Conservation (phyloP, 2,888 invertebrate genomes). For the Schrankia costaestrigalis region DNA sequence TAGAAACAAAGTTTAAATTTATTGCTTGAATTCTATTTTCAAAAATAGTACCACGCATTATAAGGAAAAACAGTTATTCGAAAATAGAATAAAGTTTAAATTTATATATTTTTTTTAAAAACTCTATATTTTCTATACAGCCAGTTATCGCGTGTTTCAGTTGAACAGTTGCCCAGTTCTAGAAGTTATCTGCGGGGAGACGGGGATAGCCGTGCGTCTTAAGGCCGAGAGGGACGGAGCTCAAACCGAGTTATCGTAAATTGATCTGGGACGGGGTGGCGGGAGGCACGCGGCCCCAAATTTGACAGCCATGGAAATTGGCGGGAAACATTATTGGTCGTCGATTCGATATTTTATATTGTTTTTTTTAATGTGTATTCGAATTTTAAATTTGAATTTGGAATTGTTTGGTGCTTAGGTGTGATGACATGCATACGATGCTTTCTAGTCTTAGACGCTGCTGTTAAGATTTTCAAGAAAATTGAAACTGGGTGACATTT, state of each 20-base stretch:
- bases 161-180: constrained; percentile 60
- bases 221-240: constrained; percentile 76
- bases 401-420: constrained; percentile 14
- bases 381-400: constrained; percentile 39
- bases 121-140: constrained; percentile 35
- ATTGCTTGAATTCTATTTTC: too few relatives aligned
- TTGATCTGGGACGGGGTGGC: constrained; percentile 71
- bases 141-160: constrained; percentile 39
- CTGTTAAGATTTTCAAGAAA: neutral
- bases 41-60: too few relatives aligned
- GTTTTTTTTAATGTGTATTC: constrained; percentile 22
- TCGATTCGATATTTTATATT: constrained; percentile 47
- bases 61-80: neutral
- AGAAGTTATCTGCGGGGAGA: constrained; percentile 73
- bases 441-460: too few relatives aligned
- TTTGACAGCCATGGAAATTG: constrained; percentile 81
- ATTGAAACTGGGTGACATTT: too few relatives aligned
- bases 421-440: neutral
- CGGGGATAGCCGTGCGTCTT: constrained; percentile 68
- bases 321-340: constrained; percentile 77
- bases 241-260: constrained; percentile 77
- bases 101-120: neutral
- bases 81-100: neutral
- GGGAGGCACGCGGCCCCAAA: constrained; percentile 66
- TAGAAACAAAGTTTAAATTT: too few relatives aligned